A percentile compares a stretch with the other conserved stretches of the same genome.
Conservation (phyloP, 2,113 vertebrate species). For the Macrotus californicus region DNA sequence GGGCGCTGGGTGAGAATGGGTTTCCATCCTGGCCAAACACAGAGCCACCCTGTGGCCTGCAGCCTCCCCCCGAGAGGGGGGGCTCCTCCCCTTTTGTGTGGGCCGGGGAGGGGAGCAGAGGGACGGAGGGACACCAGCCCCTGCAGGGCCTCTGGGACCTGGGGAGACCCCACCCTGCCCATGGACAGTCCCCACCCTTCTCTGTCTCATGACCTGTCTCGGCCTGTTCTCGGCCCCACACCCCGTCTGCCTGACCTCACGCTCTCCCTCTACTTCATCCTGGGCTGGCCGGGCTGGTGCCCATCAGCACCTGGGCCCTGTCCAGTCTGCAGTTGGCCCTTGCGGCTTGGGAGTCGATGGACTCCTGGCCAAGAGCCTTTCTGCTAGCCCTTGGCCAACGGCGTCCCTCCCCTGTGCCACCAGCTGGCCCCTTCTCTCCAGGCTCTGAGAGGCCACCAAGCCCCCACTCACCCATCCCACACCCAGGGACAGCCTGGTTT, state of each 20-base stretch:
- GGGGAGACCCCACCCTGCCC: background rate
- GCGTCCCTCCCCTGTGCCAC: background rate
- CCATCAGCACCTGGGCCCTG: background rate
- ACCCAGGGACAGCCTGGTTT: background rate
- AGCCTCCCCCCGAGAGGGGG: background rate
- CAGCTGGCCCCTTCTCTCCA: background rate
- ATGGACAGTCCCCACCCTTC: background rate
- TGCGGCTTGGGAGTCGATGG: background rate
- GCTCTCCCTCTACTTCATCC: background rate
- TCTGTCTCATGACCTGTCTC: rapidly evolving
- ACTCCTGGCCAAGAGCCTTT: background rate
- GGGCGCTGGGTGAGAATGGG: slow-evolving; percentile 44
- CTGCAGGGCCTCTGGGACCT: background rate
- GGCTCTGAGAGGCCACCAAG: background rate
- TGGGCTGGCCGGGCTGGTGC: background rate
- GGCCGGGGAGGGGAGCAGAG: background rate
- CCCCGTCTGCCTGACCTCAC: background rate
- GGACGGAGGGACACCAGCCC: background rate
- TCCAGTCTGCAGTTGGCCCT: background rate
- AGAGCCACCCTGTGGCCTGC: slow-evolving; percentile 31
- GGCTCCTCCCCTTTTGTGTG: background rate
- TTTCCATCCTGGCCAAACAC: slow-evolving; percentile 38
- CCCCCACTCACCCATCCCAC: background rate
- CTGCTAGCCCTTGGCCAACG: background rate
- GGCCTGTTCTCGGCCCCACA: background rate